Conservation (phyloP, 2,888 invertebrate species). For the Germaria angustata region DNA sequence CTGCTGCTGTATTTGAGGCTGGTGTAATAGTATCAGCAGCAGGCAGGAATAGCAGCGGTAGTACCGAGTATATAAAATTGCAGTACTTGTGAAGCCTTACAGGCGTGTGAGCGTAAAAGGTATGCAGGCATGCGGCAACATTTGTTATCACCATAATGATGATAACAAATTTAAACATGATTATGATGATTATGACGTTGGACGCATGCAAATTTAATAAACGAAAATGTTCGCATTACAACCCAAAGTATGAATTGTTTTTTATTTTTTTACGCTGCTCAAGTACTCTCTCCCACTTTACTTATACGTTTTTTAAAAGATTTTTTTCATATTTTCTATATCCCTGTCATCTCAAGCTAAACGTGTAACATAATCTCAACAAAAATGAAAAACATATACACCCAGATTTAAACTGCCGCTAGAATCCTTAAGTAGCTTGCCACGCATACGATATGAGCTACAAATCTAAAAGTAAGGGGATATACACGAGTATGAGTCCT, state of each 20-base stretch:
- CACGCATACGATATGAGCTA: not conserved
- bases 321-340: slow-evolving; percentile 3
- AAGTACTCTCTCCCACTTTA: slow-evolving; percentile 1
- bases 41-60: not conserved
- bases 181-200: slow-evolving; percentile 37
- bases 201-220: slow-evolving; percentile 68
- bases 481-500: not conserved
- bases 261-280: not conserved
- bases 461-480: too few relatives aligned
- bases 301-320: slow-evolving; percentile 3
- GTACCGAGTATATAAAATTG: slow-evolving; percentile 9
- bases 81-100: slow-evolving; percentile 48
- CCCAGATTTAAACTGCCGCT: slow-evolving; percentile 16
- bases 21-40: not conserved
- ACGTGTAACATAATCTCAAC: slow-evolving; percentile 36
- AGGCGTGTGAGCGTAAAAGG: slow-evolving; percentile 54
- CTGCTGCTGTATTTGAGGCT: not conserved
- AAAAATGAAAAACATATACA: not conserved
- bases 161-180: slow-evolving; percentile 38
- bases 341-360: slow-evolving; percentile 41
- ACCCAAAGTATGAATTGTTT: slow-evolving; percentile 4
- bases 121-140: slow-evolving; percentile 40
- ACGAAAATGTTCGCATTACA: slow-evolving; percentile 49
- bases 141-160: slow-evolving; percentile 31
- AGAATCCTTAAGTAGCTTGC: slow-evolving; percentile 1